Base-by-base conservation (phyloP, 2,797 vertebrate genomes). In the Podargus strigoides region DNA sequence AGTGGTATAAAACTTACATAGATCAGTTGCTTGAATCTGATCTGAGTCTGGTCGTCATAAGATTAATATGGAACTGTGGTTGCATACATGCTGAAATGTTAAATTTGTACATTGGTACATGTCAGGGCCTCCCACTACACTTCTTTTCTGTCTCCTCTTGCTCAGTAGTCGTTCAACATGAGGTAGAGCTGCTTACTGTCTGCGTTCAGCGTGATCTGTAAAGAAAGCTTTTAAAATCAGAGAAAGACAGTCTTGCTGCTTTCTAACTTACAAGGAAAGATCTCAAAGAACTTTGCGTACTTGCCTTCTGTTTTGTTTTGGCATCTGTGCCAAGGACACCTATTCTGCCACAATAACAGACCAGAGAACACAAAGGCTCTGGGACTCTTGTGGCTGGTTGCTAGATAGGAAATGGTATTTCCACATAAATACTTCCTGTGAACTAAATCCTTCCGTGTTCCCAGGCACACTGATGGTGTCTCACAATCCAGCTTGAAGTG, bases 311-410 rank as follows among this genome's bases (percentile, higher is more conserved):
- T 58, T 90, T 60, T 91, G 16, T 73, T 85, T 83, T 70, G n/a
- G 11, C 5, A 10, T 66, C 42, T 63, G 30, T 4, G 1, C 19
- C n/a, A 37, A 55, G 44, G 34, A 90, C n/a, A 16, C 12, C 22
- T 78, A 11, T n/a, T 77, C 50, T 72, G 15, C 55, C 17, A 8
- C 0, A 2, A 11, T 42, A 79, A 74, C 0, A 0, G 36, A 55
- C 9, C 22, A 69, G 52, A 83, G 89, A 62, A 73, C 30, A 60
- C 22, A 66, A 56, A 42, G 36, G 26, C 12, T 47, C 14, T 69
- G 17, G 11, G 10, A 50, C 18, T 73, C 22, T 24, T 62, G 7
- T 60, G 42, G 4, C 47, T 83, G 24, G 14, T 50, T 81, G 26
- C 46, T 58, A 60, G 32, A 20, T 16, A 80, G 34, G 19, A 94